phyloP scores from a whole-genome alignment of 2,797 vertebrate genomes.

The Clarias fuscus region DNA sequence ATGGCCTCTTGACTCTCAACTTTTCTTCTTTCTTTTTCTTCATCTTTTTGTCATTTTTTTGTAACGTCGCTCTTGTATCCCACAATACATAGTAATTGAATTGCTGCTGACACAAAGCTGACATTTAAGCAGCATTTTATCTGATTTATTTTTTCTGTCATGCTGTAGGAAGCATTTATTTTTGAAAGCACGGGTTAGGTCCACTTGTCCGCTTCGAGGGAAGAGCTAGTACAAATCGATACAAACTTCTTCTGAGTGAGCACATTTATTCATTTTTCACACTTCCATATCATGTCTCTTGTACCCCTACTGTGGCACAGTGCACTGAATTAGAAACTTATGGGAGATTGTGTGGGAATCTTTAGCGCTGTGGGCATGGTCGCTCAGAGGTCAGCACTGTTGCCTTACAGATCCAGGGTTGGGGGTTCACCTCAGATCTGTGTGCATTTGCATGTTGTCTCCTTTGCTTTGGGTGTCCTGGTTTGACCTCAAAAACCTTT shows the following conservation, averaged over 20 bases:
- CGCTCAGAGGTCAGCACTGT: too few species aligned
- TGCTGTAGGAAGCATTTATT: not conserved
- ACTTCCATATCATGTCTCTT: too few species aligned
- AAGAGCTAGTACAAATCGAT: not conserved
- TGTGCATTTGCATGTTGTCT: too few species aligned
- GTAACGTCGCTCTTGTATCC: too few species aligned
- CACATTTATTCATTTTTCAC: not conserved
- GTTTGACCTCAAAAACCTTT: too few species aligned
- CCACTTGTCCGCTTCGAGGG: not conserved
- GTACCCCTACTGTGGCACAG: not conserved
- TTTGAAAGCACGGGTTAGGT: not conserved
- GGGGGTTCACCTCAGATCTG: too few species aligned
- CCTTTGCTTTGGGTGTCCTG: too few species aligned
- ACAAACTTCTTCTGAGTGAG: not conserved
- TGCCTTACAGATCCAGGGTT: too few species aligned
- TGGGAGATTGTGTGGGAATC: not conserved
- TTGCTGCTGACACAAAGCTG: not conserved
- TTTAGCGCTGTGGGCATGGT: too few species aligned
- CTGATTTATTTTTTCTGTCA: not conserved
- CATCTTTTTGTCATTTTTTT: not conserved
- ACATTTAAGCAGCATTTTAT: not conserved
- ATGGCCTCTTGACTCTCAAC: not conserved
- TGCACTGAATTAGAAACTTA: not conserved
- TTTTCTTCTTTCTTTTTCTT: not conserved
- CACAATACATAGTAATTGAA: too few species aligned